phyloP scores from a whole-genome alignment of 2,113 vertebrate species.

The Syngnathus scovelli region DNA sequence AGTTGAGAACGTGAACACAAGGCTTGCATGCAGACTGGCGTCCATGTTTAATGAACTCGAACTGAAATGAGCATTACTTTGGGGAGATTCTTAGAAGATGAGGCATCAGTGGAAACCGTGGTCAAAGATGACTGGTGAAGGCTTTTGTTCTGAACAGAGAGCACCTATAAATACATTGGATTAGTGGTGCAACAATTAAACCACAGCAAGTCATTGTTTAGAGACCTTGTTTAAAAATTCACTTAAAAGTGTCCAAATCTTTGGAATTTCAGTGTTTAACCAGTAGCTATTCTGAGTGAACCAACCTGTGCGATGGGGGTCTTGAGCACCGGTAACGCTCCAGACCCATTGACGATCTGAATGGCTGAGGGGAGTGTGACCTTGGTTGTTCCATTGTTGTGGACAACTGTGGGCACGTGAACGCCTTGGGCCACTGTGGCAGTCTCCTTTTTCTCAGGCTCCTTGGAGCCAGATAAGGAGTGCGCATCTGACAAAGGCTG shows the following conservation, averaged over 20 bases:
- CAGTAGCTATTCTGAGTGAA: no score
- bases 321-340: conserved; percentile 80
- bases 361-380: conserved; percentile 71
- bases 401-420: conserved; percentile 71
- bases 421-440: conserved; percentile 68
- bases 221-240: no score
- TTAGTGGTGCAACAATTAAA: no score
- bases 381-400: conserved; percentile 76
- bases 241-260: no score
- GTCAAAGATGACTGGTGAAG: conserved; percentile 67
- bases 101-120: conserved; percentile 50
- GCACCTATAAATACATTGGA: conserved; percentile 66
- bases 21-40: neutral
- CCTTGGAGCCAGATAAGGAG: conserved; percentile 38
- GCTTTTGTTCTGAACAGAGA: conserved; percentile 80
- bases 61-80: conserved; percentile 63
- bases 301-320: conserved; percentile 81
- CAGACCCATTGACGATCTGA: conserved; percentile 78
- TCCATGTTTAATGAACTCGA: neutral
- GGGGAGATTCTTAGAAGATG: conserved; percentile 85
- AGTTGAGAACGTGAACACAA: neutral
- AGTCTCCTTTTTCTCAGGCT: conserved; percentile 56
- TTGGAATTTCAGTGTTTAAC: no score
- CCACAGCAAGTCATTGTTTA: no score
- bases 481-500: conserved; percentile 60